Percentiles rank a stretch among this genome's conserved stretches.
phyloP scores from a whole-genome alignment of 2,888 invertebrate species.

The Morpho deidamia region DNA sequence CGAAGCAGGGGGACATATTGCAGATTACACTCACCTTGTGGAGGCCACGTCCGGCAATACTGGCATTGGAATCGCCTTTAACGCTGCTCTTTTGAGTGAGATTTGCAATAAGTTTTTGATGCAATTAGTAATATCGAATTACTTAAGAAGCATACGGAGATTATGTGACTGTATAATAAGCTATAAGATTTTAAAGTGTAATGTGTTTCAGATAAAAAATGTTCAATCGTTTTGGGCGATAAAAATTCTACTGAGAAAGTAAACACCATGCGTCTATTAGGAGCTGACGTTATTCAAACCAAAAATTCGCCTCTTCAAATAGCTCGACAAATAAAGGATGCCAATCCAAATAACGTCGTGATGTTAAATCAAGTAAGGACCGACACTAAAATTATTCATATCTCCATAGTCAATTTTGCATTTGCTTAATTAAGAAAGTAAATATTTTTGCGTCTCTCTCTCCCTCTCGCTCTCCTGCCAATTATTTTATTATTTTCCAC shows the following conservation, averaged over 20 bases:
- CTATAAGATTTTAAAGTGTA: too few species aligned
- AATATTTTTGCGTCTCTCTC: too few species aligned
- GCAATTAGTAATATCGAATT: too few species aligned
- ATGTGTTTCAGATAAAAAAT: slow-evolving; percentile 82
- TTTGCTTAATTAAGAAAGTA: too few species aligned
- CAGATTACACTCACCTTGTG: slow-evolving; percentile 89
- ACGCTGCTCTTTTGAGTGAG: slow-evolving; percentile 82
- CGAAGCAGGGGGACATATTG: slow-evolving; percentile 86
- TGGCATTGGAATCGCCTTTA: slow-evolving; percentile 95
- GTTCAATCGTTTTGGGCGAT: slow-evolving; percentile 96
- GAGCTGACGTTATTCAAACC: slow-evolving; percentile 93
- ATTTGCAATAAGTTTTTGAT: not conserved
- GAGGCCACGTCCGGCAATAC: slow-evolving; percentile 93
- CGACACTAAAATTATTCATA: not conserved
- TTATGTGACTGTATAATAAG: too few species aligned
- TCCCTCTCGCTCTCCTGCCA: too few species aligned
- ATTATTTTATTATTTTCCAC: too few species aligned
- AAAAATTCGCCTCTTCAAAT: slow-evolving; percentile 24
- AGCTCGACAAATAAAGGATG: slow-evolving; percentile 24
- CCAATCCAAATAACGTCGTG: slow-evolving; percentile 26
- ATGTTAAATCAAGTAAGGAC: slow-evolving; percentile 68
- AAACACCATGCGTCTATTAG: slow-evolving; percentile 88
- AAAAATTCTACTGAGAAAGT: slow-evolving; percentile 98
- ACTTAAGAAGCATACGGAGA: too few species aligned
- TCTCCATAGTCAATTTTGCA: too few species aligned